Percentiles rank a stretch among this genome's conserved stretches.
These are phyloP conservation scores for Dipodomys ordii DNA, from an alignment of 2,113 vertebrate genomes.

Conservation along the genomic window DNA sequence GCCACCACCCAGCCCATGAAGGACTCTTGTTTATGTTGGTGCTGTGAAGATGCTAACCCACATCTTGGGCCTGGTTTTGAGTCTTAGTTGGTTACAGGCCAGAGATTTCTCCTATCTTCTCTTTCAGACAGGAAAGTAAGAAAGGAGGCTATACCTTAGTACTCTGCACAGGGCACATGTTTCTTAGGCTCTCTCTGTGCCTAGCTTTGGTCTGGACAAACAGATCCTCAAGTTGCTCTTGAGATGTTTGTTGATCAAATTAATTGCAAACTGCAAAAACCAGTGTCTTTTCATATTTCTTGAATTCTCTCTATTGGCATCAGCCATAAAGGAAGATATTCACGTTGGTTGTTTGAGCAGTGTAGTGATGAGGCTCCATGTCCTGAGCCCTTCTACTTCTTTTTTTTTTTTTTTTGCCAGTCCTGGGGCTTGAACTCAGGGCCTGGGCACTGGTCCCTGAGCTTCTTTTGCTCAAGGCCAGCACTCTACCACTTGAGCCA, in stretches of 20 bases:
- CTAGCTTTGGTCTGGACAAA: not conserved
- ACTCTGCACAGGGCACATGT: not conserved
- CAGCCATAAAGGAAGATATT: not conserved
- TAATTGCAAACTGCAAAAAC: not conserved
- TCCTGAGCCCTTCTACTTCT: not conserved
- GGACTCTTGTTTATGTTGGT: not conserved
- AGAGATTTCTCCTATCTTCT: not conserved
- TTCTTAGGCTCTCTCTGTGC: not conserved
- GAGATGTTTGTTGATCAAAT: not conserved
- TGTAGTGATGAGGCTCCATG: not conserved
- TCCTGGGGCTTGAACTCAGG: no score
- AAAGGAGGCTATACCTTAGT: not conserved
- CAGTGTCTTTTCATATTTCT: not conserved
- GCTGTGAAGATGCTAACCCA: rapidly evolving
- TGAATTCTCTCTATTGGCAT: not conserved
- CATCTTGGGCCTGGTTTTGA: not conserved
- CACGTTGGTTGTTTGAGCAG: not conserved
- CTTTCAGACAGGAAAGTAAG: not conserved
- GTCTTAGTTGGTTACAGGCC: not conserved
- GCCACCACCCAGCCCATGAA: no score
- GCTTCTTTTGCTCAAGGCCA: no score
- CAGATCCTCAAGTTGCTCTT: not conserved
- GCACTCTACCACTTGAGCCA: no score
- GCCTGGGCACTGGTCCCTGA: not conserved
- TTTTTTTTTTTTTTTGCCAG: no score